phyloP scores from a whole-genome alignment of 35 echinoderm and acorn worm genomes.

The Anneissia japonica region DNA sequence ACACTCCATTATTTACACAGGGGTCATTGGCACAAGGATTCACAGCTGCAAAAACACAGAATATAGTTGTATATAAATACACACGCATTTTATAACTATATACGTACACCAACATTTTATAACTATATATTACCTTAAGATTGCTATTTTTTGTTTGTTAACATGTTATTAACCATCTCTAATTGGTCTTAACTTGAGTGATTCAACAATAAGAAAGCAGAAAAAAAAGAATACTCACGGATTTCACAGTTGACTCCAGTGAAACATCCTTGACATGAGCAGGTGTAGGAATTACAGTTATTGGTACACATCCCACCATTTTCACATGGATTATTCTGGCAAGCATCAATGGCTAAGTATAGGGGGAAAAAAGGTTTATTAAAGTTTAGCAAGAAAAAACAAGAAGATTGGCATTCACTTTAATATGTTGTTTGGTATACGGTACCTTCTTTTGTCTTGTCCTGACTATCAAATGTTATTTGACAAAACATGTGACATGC shows the following conservation, averaged over 20 bases:
- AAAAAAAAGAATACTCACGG: conserved; percentile 18
- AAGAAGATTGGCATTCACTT: too few relatives aligned
- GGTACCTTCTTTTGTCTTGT: too few relatives aligned
- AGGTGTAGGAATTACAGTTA: conserved; percentile 36
- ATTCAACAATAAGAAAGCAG: neutral
- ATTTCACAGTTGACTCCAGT: conserved; percentile 61
- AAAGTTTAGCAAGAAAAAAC: too few relatives aligned
- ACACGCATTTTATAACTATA: too few relatives aligned
- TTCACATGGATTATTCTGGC: conserved; percentile 14
- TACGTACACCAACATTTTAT: too few relatives aligned
- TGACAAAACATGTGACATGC: too few relatives aligned
- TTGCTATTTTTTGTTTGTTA: too few relatives aligned
- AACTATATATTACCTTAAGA: too few relatives aligned
- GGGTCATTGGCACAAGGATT: conserved; percentile 24
- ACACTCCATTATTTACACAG: conserved; percentile 24
- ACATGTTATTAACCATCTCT: neutral
- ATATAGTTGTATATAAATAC: too few relatives aligned
- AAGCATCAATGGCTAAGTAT: conserved; percentile 56
- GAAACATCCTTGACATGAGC: conserved; percentile 48
- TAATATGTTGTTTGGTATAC: too few relatives aligned
- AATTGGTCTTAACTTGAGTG: neutral
- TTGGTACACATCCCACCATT: conserved; percentile 54
- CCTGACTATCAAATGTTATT: too few relatives aligned
- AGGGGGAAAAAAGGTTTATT: too few relatives aligned
- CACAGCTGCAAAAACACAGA: neutral